Base-by-base conservation (phyloP, 2,113 vertebrate genomes). In the Maccullochella peelii region DNA sequence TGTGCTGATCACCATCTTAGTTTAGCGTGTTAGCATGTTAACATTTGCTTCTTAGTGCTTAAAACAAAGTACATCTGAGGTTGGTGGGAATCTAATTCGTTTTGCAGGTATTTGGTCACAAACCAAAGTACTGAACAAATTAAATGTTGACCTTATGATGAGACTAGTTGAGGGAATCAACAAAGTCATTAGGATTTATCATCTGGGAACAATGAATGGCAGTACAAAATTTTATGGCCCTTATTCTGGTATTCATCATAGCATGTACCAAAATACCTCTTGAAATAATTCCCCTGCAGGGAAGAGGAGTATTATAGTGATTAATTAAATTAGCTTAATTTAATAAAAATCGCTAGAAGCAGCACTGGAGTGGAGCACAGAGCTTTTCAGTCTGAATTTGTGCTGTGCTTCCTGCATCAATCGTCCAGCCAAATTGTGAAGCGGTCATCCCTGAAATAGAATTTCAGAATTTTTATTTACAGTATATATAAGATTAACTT, bases 291-390 rank as follows among this genome's bases (percentile, higher is more conserved):
- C 27, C 21, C 25, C 18, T 16, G 27, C 27, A 30, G 67, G 62
- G 38, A 21, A 44, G 20, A 50, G 14, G 54, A 83, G 73, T 58
- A 49, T 66, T 62, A 66, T 9, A 67, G 52, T 33, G 30, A 77
- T 70, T 67, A 54, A 67, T 62, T 40, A 30, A 76, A 67, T 57
- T 10, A 36, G 11, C 33, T 67, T 73, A 57, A 78, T 68, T 81
- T 23, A 73, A 69, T 71, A 40, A 47, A 42, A 76, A 52, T 61
- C 20, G 68, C 44, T 40, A 69, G 33, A 72, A 63, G 36, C 38
- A 69, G 42, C 21, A 8, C 27, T 65, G 23, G 38, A 36, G 57
- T 40, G 30, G 42, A 52, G 57, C 65, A 33, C 33, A 25, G 27
- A 18, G n/a, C 2, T 40, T 9, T 70, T 63, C 10, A 42, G 52